Base-by-base conservation (phyloP, 1,140 invertebrate genomes). In the Drusus annulatus region DNA sequence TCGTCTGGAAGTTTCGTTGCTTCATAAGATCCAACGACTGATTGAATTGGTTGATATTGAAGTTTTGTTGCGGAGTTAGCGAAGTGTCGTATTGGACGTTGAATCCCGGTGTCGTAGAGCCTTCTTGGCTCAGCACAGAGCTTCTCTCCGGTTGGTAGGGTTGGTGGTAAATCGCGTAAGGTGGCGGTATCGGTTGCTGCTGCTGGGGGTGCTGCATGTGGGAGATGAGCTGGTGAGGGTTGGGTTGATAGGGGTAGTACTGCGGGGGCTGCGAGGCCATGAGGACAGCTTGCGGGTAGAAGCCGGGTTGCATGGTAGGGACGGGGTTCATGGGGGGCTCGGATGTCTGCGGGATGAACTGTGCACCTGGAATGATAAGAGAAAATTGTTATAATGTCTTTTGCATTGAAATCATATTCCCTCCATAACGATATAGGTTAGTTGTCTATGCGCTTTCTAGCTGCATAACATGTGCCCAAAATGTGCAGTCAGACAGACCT, bases 121-220 rank as follows among this genome's bases (percentile, higher is more conserved):
- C 51, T 21, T 83, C 75, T 52, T 78, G 74, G 17, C 79, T 83
- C 21, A 50, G 52, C 21, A 76, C 74, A 0, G 73, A 77, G 45
- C 63, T 15, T 71, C 68, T 28, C 52, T 6, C 51, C 17, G 65
- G 75, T 50, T 74, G 78, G 7, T 36, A 74, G 10, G 23, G 25
- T 25, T 52, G 65, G 31, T 76, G 71, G 76, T 65, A 77, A 16
- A 76, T 28, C 1, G 52, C 21, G 63, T 56, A 78, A 0, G 21
- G 50, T 3, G 8, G 21, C 8, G 52, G 62, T 21, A 65, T 6
- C 16, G 60, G 60, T 23, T 69, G 65, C n/a, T 78, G 76, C 1
- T 45, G 31, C 5, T 45, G 19, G 15, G 28, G 76, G n/a, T 65
- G 60, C 10, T 23, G 60, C 8, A 76, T 17, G 7, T 28, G 25